Base-by-base conservation (phyloP, 2,113 vertebrate species). In the Alethe diademata region DNA sequence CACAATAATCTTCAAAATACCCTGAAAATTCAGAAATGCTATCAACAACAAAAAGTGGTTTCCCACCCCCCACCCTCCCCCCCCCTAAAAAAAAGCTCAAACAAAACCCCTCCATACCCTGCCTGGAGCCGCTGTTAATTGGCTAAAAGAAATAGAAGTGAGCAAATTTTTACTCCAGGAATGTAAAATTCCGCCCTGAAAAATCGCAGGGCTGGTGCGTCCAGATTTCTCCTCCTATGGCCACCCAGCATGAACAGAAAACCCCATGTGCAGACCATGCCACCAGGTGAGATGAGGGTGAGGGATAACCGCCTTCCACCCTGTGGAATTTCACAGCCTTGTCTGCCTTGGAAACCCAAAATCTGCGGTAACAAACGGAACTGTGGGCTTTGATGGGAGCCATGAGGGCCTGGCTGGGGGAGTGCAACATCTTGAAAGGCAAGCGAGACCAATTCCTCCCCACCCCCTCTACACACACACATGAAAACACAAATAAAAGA, bases 201-300 rank as follows among this genome's bases (percentile, higher is more conserved):
- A 91, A 79, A 45, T 14, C 2, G 0, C 0, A 4, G 42, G 35
- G 36, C 35, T 76, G 33, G 45, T 66, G n/a, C 40, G 66, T 61
- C 78, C 74, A 31, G 56, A 40, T 16, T 78, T 86, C 40, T 83
- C 56, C 47, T 66, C 22, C 25, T 19, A 0, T 10, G 85, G 42
- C 90, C 88, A 96, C 67, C 78, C 90, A 96, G 33, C 1, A 0
- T 4, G 64, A 90, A 78, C n/a, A 85, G 76, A 75, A 75, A 95
- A 28, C 16, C 36, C 29, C 69, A 47, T 33, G 12, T 28, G 64
- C 53, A 85, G 42, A 47, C 47, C 47, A 26, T 31, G 72, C 66
- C 86, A 88, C 64, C 85, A 96, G 92, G 82, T 93, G 85, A 94
- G 85, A 54, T 4, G 23, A 83, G 36, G 86, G 64, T 57, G 80